These are phyloP conservation scores for Orthonychiurus folsomi DNA, from an alignment of 2,888 invertebrate genomes.

Conservation along the genomic window DNA sequence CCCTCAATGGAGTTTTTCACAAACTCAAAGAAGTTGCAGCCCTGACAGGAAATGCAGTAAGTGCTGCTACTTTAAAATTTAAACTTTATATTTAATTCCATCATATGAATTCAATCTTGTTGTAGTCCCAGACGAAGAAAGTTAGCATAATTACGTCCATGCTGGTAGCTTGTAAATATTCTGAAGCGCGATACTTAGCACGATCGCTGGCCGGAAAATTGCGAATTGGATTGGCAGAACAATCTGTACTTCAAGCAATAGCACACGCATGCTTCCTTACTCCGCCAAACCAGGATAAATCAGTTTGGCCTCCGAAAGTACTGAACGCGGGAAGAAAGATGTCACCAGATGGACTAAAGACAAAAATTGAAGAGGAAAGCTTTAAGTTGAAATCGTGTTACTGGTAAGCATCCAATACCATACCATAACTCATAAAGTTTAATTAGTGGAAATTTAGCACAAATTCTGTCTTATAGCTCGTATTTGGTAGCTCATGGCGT, in stretches of 20 bases:
- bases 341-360: constrained; percentile 61
- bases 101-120: neutral
- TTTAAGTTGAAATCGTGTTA: constrained; percentile 82
- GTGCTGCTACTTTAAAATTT: constrained; percentile 41
- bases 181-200: constrained; percentile 81
- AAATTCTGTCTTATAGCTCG: no score
- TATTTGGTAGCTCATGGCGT: no score
- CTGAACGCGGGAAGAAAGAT: constrained; percentile 57
- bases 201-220: constrained; percentile 87
- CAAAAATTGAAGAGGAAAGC: constrained; percentile 61
- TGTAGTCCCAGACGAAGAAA: constrained; percentile 61
- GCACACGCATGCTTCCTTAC: constrained; percentile 74
- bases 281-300: constrained; percentile 57
- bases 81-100: neutral
- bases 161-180: constrained; percentile 80
- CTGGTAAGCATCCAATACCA: constrained; percentile 54
- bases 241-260: constrained; percentile 82
- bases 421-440: no score
- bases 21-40: constrained; percentile 78
- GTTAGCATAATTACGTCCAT: constrained; percentile 81
- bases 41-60: constrained; percentile 67
- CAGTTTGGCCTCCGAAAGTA: constrained; percentile 51
- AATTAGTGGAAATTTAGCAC: no score
- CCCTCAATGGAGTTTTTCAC: constrained; percentile 63
- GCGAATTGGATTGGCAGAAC: constrained; percentile 92